A percentile compares a stretch with the other conserved stretches of the same genome.
phyloP scores from a whole-genome alignment of 2,797 vertebrate genomes.

The Lacerta viridis region DNA sequence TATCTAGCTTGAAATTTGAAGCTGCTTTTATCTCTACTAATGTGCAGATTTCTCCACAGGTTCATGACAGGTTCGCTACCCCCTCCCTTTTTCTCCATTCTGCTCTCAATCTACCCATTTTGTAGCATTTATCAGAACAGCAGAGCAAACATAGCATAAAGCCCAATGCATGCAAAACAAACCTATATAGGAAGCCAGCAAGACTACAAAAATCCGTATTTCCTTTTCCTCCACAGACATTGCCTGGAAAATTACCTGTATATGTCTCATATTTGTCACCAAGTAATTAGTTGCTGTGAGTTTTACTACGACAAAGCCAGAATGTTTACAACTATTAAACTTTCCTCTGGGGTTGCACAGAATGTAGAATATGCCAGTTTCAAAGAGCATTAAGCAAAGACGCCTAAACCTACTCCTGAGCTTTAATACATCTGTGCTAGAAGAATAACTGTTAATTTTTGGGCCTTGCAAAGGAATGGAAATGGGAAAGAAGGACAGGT shows the following conservation, averaged over 20 bases:
- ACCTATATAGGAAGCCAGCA: neutral
- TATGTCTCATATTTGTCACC: too few species aligned
- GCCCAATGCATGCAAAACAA: neutral
- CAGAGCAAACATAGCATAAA: neutral
- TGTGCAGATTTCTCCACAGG: conserved; percentile 30
- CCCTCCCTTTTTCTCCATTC: neutral
- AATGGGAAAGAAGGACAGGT: too few species aligned
- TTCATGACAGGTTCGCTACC: conserved; percentile 29
- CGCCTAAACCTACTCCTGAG: neutral
- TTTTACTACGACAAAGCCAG: neutral
- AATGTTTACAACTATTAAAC: neutral
- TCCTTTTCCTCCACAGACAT: too few species aligned
- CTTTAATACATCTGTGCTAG: neutral
- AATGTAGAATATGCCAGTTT: fast-evolving
- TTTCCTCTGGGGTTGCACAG: conserved; percentile 16
- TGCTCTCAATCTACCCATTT: neutral
- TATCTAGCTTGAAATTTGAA: conserved; percentile 57
- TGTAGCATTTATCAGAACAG: neutral
- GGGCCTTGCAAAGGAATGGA: neutral
- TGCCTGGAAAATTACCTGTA: too few species aligned
- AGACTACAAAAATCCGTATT: too few species aligned
- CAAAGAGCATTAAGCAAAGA: neutral
- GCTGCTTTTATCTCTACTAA: conserved; percentile 43
- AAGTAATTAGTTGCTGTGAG: neutral
- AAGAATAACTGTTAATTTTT: neutral